Evolutionary conservation across 2,888 invertebrate genomes (phyloP).

Genomic region (Ligdia adustata): DNA sequence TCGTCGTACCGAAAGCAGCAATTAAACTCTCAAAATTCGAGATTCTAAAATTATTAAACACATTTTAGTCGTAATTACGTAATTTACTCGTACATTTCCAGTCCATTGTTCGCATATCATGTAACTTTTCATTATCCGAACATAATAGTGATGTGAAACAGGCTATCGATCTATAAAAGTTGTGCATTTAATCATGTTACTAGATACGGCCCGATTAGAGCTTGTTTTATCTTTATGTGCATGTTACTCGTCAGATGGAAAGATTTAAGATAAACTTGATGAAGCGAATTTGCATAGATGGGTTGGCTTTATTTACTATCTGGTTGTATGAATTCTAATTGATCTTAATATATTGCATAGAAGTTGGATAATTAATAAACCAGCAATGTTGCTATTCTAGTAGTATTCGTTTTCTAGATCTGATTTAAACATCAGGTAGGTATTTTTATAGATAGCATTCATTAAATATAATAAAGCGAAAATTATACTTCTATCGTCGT

Average conservation of each 20-base stretch:
- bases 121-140: constrained; percentile 33
- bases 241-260: constrained; percentile 27
- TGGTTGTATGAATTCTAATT: background rate
- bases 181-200: constrained; percentile 29
- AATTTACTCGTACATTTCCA: constrained; percentile 24
- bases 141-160: constrained; percentile 44
- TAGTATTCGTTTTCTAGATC: too few species aligned
- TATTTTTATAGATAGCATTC: too few species aligned
- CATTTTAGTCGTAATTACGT: constrained; percentile 21
- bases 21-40: constrained; percentile 22
- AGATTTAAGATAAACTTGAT: constrained; percentile 25
- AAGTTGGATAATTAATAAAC: background rate
- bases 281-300: background rate
- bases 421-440: too few species aligned
- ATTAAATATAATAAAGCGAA: too few species aligned
- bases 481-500: too few species aligned
- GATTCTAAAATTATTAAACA: constrained; percentile 14
- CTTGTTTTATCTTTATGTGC: constrained; percentile 23
- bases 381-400: background rate
- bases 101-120: constrained; percentile 23
- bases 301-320: background rate
- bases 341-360: background rate
- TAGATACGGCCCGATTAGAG: constrained; percentile 17
- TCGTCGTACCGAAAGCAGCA: constrained; percentile 17
- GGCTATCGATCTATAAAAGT: constrained; percentile 32